Base-by-base conservation (phyloP, 2,888 invertebrate species). In the Mactromeris polynyma region DNA sequence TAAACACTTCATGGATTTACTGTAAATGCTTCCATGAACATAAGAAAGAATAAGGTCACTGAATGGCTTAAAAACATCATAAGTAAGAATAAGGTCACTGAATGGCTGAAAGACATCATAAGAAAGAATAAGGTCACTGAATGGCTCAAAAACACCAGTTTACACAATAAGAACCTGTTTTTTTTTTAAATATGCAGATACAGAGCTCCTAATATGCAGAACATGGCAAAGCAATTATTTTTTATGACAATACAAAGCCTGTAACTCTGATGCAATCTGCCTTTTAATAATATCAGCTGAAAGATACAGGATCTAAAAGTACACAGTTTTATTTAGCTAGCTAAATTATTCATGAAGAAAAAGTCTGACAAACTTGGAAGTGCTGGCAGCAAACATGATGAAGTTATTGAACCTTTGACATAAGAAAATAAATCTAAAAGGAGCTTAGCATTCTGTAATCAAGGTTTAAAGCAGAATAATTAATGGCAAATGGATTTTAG, bases 261-360 rank as follows among this genome's bases (percentile, higher is more conserved):
- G 26, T 26, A 26, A 26, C 58, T 7, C n/a, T 64, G 58, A 64
- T 26, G 58, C n/a, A 26, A 64, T 64, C 9, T 64, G 7, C 9
- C n/a, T 64, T 64, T 64, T 64, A 64, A 64, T 64, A 6, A 64
- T 26, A 64, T 64, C 58, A 26, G 26, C 21, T n/a, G 9, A 64
- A 7, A 64, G 58, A 64, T 64, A 64, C 58, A n/a, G 26, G 26
- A 64, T 64, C 58, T 64, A 26, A 26, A 64, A 64, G 26, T 64
- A 4, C 26, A 64, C 58, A n/a, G 2, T 64, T 58, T 64, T 64
- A 64, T 64, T 64, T 64, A 26, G 58, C 4, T 26, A 0, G 58
- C 58, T 64, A 9, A 64, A 26, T 64, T 64, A 64, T 64, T 64
- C 58, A 64, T 64, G 58, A 26, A 64, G n/a, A 64, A 64, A 64